A percentile compares a stretch with the other conserved stretches of the same genome.
phyloP scores from a whole-genome alignment of 2,797 vertebrate species.

The Darevskia mixta region DNA sequence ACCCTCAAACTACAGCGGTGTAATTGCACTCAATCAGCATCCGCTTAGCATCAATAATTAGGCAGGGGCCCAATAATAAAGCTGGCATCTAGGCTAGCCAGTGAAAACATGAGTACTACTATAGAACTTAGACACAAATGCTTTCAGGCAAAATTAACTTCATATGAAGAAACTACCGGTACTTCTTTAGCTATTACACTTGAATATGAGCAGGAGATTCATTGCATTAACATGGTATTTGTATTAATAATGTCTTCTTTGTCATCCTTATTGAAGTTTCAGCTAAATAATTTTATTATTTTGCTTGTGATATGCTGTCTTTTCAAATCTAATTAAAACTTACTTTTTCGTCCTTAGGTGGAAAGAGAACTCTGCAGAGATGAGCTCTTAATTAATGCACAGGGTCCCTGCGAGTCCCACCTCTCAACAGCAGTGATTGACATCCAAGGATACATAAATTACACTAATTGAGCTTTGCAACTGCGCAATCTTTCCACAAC shows the following conservation, averaged over 20 bases:
- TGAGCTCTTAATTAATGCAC: constrained; percentile 85
- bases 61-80: constrained; percentile 27
- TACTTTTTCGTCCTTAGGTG: constrained; percentile 84
- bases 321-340: constrained; percentile 85
- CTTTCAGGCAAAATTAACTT: constrained; percentile 23
- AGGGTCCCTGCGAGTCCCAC: constrained; percentile 81
- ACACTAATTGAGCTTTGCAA: constrained; percentile 83
- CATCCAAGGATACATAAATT: constrained; percentile 82
- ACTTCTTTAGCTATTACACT: constrained; percentile 10
- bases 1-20: background rate
- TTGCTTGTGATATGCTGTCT: constrained; percentile 77
- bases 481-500: constrained; percentile 65
- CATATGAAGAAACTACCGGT: background rate
- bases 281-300: constrained; percentile 70
- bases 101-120: constrained; percentile 10
- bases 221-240: constrained; percentile 43
- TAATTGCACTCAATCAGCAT: constrained; percentile 43
- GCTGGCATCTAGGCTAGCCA: background rate
- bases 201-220: constrained; percentile 36
- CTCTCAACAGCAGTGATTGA: constrained; percentile 84
- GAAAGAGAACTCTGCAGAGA: constrained; percentile 82
- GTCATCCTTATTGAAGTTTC: constrained; percentile 60
- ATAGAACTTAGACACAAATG: background rate
- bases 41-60: constrained; percentile 48
- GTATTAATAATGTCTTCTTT: constrained; percentile 56